These are phyloP conservation scores for Synergus itoensis DNA, from an alignment of 2,888 invertebrate genomes.

Conservation along the genomic window DNA sequence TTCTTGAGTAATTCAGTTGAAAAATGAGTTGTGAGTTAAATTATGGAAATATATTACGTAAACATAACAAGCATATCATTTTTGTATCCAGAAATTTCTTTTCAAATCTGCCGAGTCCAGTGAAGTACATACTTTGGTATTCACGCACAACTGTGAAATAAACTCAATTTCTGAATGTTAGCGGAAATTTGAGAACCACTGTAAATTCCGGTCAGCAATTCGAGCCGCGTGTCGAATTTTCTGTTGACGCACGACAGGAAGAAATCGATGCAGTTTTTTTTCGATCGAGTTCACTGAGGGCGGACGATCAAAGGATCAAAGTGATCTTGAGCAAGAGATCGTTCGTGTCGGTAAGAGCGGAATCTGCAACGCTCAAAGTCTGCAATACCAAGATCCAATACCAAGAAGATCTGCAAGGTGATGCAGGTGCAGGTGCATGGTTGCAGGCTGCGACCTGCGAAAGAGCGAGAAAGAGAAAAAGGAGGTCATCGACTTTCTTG, in stretches of 20 bases:
- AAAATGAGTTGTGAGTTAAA: neutral
- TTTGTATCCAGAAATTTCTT: neutral
- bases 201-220: slow-evolving; percentile 23
- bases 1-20: neutral
- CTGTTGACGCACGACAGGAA: slow-evolving; percentile 32
- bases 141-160: neutral
- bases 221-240: slow-evolving; percentile 34
- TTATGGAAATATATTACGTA: neutral
- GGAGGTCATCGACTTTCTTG: slow-evolving; percentile 54
- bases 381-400: slow-evolving; percentile 25
- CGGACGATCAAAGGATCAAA: slow-evolving; percentile 21
- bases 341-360: slow-evolving; percentile 17
- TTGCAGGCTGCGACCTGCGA: slow-evolving; percentile 44
- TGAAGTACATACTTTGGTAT: neutral
- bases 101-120: neutral
- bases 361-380: slow-evolving; percentile 31
- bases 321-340: slow-evolving; percentile 14
- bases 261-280: slow-evolving; percentile 26
- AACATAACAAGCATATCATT: neutral
- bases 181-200: neutral
- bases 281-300: neutral
- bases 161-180: neutral
- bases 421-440: slow-evolving; percentile 47
- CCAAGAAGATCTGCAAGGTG: slow-evolving; percentile 44
- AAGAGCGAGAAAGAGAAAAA: slow-evolving; percentile 52